Evolutionary conservation across 2,113 vertebrate species (phyloP).

Genomic region (human (Homo sapiens)): DNA sequence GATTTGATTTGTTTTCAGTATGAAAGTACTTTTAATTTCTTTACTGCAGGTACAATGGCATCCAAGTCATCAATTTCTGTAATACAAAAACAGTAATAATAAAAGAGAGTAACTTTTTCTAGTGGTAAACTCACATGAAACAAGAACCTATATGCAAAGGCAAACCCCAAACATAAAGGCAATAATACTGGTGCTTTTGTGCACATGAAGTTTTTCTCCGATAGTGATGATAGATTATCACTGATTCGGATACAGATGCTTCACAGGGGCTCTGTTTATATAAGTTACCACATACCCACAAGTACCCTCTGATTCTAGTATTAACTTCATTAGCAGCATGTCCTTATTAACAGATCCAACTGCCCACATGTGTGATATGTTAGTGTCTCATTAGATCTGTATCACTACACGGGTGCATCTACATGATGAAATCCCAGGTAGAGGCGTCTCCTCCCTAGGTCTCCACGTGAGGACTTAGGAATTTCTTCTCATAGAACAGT

Average conservation of each 20-base stretch:
- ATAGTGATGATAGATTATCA: background rate
- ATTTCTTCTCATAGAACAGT: background rate
- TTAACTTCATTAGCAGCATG: background rate
- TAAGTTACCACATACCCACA: background rate
- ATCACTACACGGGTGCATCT: background rate
- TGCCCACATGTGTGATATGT: background rate
- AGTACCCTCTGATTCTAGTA: background rate
- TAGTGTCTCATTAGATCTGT: background rate
- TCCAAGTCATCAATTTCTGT: conserved; percentile 88
- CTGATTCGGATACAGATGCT: background rate
- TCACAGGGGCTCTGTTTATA: background rate
- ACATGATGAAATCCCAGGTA: background rate
- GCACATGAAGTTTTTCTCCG: background rate
- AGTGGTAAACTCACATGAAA: conserved; percentile 25
- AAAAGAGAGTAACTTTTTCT: background rate
- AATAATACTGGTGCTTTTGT: background rate
- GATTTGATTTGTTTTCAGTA: conserved; percentile 73
- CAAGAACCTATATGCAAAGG: background rate
- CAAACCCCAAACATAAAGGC: background rate
- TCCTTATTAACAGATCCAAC: background rate
- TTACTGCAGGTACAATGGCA: conserved; percentile 90
- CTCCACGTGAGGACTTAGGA: background rate
- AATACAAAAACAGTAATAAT: conserved; percentile 75
- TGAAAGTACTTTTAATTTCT: conserved; percentile 82
- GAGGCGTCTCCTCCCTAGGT: background rate